Conservation (phyloP, 2,113 vertebrate species). For the Kryptolebias marmoratus region DNA sequence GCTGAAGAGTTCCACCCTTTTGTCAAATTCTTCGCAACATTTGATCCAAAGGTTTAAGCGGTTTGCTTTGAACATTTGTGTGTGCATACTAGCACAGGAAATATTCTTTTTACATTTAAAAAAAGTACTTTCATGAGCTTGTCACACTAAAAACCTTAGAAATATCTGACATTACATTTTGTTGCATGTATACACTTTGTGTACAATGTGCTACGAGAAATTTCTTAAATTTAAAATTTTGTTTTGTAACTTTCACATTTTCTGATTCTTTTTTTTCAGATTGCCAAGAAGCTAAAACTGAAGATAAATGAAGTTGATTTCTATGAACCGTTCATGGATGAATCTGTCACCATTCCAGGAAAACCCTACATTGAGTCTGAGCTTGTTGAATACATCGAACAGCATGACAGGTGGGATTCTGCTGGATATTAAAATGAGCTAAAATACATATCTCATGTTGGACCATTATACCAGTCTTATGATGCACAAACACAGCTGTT, state of each 20-base stretch:
- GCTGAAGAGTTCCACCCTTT: conserved; percentile 93
- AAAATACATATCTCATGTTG: background rate
- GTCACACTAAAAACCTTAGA: too few species aligned
- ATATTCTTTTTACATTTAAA: background rate
- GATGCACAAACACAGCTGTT: background rate
- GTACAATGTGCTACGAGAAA: too few species aligned
- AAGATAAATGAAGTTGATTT: conserved; percentile 91
- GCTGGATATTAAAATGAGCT: background rate
- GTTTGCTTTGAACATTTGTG: background rate
- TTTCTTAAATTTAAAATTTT: too few species aligned
- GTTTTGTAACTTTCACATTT: background rate
- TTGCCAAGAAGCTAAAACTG: conserved; percentile 88
- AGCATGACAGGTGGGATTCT: conserved; percentile 84
- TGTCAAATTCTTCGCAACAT: conserved; percentile 92
- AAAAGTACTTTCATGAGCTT: too few species aligned
- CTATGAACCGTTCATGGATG: conserved; percentile 91
- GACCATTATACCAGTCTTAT: background rate
- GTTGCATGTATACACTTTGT: too few species aligned
- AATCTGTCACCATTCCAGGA: conserved; percentile 86
- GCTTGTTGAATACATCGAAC: conserved; percentile 86
- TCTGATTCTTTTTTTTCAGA: conserved; percentile 72
- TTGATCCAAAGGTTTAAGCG: conserved; percentile 86
- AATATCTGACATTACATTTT: too few species aligned
- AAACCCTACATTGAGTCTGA: conserved; percentile 88
- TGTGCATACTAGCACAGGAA: background rate